A percentile compares a stretch with the other conserved stretches of the same genome.
These are phyloP conservation scores for Clostera curtula DNA, from an alignment of 2,888 invertebrate genomes.

Conservation along the genomic window DNA sequence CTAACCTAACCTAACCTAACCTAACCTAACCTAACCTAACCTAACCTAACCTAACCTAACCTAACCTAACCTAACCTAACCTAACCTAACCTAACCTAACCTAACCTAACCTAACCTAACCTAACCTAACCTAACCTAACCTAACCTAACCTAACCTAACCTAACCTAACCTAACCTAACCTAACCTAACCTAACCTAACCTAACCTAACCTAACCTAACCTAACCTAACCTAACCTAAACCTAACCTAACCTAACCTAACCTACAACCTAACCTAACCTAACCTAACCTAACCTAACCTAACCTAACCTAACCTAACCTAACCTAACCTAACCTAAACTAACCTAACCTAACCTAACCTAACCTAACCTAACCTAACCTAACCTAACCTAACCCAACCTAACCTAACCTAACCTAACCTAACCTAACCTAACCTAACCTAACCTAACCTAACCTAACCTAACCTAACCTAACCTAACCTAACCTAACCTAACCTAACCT, in stretches of 20 bases:
- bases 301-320: constrained; percentile 16
- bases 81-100: constrained; percentile 15
- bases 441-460: constrained; percentile 10
- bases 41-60: constrained; percentile 22
- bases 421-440: constrained; percentile 9
- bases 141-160: constrained; percentile 13
- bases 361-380: constrained; percentile 7
- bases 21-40: constrained; percentile 19
- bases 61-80: constrained; percentile 19
- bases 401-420: constrained; percentile 10
- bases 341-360: constrained; percentile 12
- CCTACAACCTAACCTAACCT: constrained; percentile 14
- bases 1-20: constrained; percentile 17
- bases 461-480: constrained; percentile 7
- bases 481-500: constrained; percentile 15
- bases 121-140: constrained; percentile 13
- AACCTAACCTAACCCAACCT: constrained; percentile 7
- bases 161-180: constrained; percentile 10
- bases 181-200: constrained; percentile 13
- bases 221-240: constrained; percentile 14
- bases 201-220: constrained; percentile 15
- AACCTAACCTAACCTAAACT: too few species aligned
- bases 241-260: constrained; percentile 15
- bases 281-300: constrained; percentile 16
- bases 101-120: constrained; percentile 9